Base-by-base conservation (phyloP, 2,888 invertebrate species). In the Drepanosiphum platanoidis region DNA sequence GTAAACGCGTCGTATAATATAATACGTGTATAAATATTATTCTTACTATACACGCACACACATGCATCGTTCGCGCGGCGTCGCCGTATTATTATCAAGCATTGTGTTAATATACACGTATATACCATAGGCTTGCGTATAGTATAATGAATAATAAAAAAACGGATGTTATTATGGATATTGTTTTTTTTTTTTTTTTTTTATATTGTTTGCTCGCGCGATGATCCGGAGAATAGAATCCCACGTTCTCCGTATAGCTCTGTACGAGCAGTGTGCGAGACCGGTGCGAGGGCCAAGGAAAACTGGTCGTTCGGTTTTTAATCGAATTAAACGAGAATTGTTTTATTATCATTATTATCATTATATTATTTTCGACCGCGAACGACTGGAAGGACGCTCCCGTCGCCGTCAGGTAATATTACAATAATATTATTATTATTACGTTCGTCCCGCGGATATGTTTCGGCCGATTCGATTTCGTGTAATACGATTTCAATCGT, bases 221-320 rank as follows among this genome's bases (percentile, higher is more conserved):
- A 42, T 78, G 66, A 42, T 78, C 78, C 42, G 42, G 30, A 78
- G 64, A 78, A 78, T 78, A 42, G 78, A 66, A 64, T 78, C 78
- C 78, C 32, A 78, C 78, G 42, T 66, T 30, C 7, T 18, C 22
- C 7, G 66, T 66, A 13, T 27, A 8, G 27, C 27, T 1, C 3
- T 5, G 66, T 9, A 5, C 9, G 64, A 15, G 36, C n/a, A n/a
- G n/a, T n/a, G n/a, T n/a, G n/a, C n/a, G n/a, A n/a, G n/a, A n/a
- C n/a, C 46, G 22, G 9, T 22, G 7, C 18, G 27, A 66, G 11
- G 66, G 18, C 66, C 78, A 78, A 78, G 78, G 78, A 78, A 78
- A 78, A 78, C 78, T 15, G 61, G 64, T 78, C 64, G 27, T 64
- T 30, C 39, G 22, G 36, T 61, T 64, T n/a, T 64, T 78, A 36